A percentile compares a stretch with the other conserved stretches of the same genome.
Conservation (phyloP, 2,113 vertebrate species). For the Alligator sinensis region DNA sequence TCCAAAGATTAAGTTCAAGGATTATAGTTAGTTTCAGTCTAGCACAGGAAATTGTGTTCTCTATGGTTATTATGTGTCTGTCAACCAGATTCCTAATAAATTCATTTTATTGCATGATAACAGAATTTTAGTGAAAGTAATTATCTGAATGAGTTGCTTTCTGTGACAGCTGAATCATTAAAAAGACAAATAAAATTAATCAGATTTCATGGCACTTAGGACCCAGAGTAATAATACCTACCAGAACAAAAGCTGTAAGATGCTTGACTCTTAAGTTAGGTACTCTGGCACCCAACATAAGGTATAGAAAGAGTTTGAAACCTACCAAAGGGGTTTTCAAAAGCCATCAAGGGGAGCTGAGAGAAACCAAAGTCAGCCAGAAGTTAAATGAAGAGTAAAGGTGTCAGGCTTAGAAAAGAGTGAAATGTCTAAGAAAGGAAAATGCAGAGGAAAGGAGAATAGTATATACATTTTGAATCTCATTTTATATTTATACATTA, state of each 20-base stretch:
- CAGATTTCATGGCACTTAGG: neutral
- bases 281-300: neutral
- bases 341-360: neutral
- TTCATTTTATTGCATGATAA: slow-evolving; percentile 43
- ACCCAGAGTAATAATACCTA: neutral
- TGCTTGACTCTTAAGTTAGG: neutral
- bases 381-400: too few species aligned
- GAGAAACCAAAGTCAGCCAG: neutral
- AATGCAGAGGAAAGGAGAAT: too few species aligned
- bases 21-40: slow-evolving; percentile 29
- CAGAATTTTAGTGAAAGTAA: slow-evolving; percentile 40
- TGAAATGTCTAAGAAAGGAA: too few species aligned
- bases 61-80: neutral
- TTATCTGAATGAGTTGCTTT: slow-evolving; percentile 55
- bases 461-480: neutral
- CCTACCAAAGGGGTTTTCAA: neutral
- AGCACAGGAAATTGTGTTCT: slow-evolving; percentile 23
- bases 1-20: slow-evolving; percentile 43
- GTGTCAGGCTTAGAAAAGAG: too few species aligned
- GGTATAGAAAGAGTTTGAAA: neutral
- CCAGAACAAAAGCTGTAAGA: neutral
- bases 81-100: slow-evolving; percentile 18
- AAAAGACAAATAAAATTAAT: slow-evolving; percentile 35
- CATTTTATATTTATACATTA: neutral
- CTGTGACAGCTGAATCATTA: slow-evolving; percentile 16